A percentile compares a stretch with the other conserved stretches of the same genome.
These are phyloP conservation scores for Elysia chlorotica DNA, from an alignment of 1,140 invertebrate species.

Conservation along the genomic window DNA sequence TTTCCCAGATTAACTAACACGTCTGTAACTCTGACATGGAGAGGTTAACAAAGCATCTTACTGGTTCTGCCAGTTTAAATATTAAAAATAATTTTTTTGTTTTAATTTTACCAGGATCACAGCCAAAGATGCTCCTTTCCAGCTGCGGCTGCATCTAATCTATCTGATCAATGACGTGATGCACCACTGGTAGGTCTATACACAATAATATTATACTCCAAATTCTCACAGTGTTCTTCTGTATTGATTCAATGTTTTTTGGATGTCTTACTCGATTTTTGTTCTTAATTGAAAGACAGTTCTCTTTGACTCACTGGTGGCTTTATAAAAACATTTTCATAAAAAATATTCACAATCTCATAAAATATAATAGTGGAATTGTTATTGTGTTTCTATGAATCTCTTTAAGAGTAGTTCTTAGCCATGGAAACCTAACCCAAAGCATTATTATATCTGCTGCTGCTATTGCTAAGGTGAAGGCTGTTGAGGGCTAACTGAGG, in stretches of 20 bases:
- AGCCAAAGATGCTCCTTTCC: constrained; percentile 78
- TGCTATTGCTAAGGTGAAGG: no score
- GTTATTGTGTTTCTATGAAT: no score
- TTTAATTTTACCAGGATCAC: constrained; percentile 70
- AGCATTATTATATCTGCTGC: no score
- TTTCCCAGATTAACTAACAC: background rate
- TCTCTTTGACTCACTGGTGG: no score
- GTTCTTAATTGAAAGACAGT: no score
- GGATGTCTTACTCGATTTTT: background rate
- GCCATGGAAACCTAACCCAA: no score
- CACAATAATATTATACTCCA: background rate
- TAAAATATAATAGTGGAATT: no score
- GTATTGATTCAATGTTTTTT: background rate
- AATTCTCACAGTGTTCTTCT: background rate
- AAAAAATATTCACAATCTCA: no score
- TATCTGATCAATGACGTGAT: constrained; percentile 97
- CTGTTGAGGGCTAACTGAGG: no score
- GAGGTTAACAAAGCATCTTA: no score
- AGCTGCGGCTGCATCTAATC: constrained; percentile 92
- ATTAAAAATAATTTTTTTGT: background rate
- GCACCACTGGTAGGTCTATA: constrained; percentile 89
- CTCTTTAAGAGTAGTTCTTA: no score
- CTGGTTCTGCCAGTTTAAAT: background rate
- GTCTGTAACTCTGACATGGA: background rate
- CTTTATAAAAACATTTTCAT: no score